These are phyloP conservation scores for Catotricha subobsoleta DNA, from an alignment of 2,888 invertebrate genomes.

Conservation along the genomic window DNA sequence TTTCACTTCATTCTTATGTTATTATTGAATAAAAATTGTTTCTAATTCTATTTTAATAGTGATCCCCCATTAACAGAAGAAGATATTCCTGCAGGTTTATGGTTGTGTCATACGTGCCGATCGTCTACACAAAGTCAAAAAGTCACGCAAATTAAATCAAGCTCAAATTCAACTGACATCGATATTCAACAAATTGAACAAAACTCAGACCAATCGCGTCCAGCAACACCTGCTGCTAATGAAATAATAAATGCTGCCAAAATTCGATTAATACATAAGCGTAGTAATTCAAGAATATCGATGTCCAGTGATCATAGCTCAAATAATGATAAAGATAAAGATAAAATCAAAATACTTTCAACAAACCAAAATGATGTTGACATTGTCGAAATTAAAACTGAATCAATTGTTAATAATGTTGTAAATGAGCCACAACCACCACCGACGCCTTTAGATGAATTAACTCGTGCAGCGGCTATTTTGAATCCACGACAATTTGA, in stretches of 20 bases:
- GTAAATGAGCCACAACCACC: conserved; percentile 16
- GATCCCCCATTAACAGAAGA: conserved; percentile 82
- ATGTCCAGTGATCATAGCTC: conserved; percentile 20
- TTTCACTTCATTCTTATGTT: conserved; percentile 1
- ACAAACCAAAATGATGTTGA: conserved; percentile 16
- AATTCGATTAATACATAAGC: conserved; percentile 28
- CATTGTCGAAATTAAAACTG: conserved; percentile 12
- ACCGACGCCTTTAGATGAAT: conserved; percentile 48
- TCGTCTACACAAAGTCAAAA: conserved; percentile 23
- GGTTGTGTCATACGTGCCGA: conserved; percentile 75
- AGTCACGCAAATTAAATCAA: conserved; percentile 7
- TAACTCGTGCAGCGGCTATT: conserved; percentile 64
- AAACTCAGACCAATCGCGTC: conserved; percentile 1
- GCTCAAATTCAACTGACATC: background rate
- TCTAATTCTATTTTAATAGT: conserved; percentile 36
- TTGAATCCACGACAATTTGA: conserved; percentile 85
- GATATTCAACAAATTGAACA: background rate
- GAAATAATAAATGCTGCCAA: conserved; percentile 18
- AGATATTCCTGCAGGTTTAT: conserved; percentile 79
- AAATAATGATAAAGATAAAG: background rate
- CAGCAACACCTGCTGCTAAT: conserved; percentile 10
- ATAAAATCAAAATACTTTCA: too few relatives aligned
- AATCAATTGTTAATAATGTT: conserved; percentile 23
- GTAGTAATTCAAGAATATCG: conserved; percentile 23
- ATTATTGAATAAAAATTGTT: background rate